These are phyloP conservation scores for Harpagoxenus sublaevis DNA, from an alignment of 2,888 invertebrate species.

Conservation along the genomic window DNA sequence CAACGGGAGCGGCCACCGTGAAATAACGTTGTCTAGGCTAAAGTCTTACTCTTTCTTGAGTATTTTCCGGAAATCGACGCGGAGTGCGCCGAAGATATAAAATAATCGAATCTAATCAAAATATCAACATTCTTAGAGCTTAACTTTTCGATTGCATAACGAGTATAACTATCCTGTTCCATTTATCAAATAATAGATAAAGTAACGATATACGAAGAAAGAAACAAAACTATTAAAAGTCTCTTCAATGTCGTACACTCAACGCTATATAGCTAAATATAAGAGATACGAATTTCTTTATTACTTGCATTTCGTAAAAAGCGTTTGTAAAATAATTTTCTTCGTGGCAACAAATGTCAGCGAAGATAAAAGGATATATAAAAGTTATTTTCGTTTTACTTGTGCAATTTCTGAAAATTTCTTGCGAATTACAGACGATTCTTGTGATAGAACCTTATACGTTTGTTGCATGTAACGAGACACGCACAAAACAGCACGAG, in stretches of 20 bases:
- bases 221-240: not conserved
- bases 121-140: not conserved
- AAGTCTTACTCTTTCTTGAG: slow-evolving; percentile 8
- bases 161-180: not conserved
- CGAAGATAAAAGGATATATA: not conserved
- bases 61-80: not conserved
- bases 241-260: not conserved
- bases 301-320: not conserved
- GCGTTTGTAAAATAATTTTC: not conserved
- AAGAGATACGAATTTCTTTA: not conserved
- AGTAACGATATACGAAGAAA: not conserved
- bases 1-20: slow-evolving; percentile 29
- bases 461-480: slow-evolving; percentile 25
- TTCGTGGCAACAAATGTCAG: not conserved
- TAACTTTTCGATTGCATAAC: not conserved
- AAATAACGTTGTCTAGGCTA: slow-evolving; percentile 38
- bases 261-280: not conserved
- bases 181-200: slow-evolving; percentile 1
- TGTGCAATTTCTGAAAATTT: slow-evolving; percentile 28
- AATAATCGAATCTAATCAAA: not conserved
- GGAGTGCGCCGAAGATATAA: not conserved
- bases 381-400: not conserved
- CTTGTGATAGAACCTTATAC: not conserved
- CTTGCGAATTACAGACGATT: slow-evolving; percentile 8
- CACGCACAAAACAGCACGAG: slow-evolving; percentile 47